These are phyloP conservation scores for Tenebrosternarchus preto DNA, from an alignment of 2,113 vertebrate genomes.

Conservation along the genomic window DNA sequence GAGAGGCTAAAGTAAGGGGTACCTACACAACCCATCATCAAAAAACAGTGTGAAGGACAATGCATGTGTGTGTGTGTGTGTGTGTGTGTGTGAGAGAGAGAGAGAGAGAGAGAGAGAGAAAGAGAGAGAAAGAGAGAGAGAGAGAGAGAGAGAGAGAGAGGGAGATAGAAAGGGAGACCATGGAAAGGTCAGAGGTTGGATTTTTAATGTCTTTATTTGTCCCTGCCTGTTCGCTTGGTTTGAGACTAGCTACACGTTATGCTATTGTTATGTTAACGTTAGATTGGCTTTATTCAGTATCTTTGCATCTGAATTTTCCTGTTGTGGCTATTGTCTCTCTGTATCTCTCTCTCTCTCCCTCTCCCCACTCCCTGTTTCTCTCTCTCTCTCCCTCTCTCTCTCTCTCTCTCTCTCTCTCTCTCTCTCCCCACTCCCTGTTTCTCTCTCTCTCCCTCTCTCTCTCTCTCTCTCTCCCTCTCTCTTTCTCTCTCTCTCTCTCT, in stretches of 20 bases:
- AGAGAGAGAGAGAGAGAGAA: too few relatives aligned
- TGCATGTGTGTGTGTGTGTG: conserved; percentile 1
- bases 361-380: too few relatives aligned
- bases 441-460: too few relatives aligned
- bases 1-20: conserved; percentile 68
- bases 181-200: background rate
- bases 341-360: too few relatives aligned
- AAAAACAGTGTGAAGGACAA: conserved; percentile 15
- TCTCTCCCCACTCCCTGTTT: too few relatives aligned
- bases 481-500: background rate
- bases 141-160: too few relatives aligned
- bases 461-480: too few relatives aligned
- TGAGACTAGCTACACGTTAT: conserved; percentile 31
- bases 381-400: too few relatives aligned
- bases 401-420: too few relatives aligned
- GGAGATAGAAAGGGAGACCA: background rate
- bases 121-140: too few relatives aligned
- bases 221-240: conserved; percentile 20
- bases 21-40: conserved; percentile 65
- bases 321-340: too few relatives aligned
- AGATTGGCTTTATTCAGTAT: conserved; percentile 38
- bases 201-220: conserved; percentile 17
- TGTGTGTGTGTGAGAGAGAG: background rate
- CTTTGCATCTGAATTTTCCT: conserved; percentile 38
- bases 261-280: too few relatives aligned